Evolutionary conservation across 2,888 invertebrate genomes (phyloP), one percentile per base, ranked within the genome.

Genomic region (Therioaphis trifolii): DNA sequence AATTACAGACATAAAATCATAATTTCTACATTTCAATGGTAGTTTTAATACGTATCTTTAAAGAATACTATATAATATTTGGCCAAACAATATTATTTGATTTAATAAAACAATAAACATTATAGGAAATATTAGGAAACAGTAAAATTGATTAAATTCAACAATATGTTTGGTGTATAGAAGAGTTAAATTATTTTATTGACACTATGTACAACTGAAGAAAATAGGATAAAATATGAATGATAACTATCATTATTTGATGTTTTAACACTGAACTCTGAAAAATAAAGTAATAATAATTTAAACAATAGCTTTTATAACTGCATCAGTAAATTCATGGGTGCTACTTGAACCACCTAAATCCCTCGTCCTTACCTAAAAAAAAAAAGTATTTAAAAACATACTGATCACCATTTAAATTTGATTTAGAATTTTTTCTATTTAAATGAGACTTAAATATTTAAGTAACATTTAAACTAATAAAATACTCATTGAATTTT

Each of bases 341-440:
- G 98, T 98, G 69, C 96, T 96, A 35, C 95, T 93, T 88, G 98
- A 98, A 0, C 99, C 99, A 40, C 98, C 98, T 87, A 98, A 91
- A 90, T 99, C 99, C 89, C 96, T 95, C 21, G 96, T 97, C 86
- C 88, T 88, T 4, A 88, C 87, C 89, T 89, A 84, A 55, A 87
- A 87, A 75, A n/a, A n/a, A n/a, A n/a, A n/a, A n/a, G n/a, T 79
- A 85, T 84, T 85, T 85, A 85, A 84, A 29, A 58, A 29, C 5
- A 68, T 12, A 21, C 61, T 21, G 35, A 15, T 24, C 9, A 49
- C 18, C 21, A 55, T 61, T 35, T 43, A n/a, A 71, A 4, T 52
- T 55, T 55, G 5, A 18, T 43, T 43, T 43, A 43, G n/a, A n/a
- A n/a, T n/a, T n/a, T 43, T 43, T 43, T 11, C 43, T 9, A 43